Evolutionary conservation across 1,140 invertebrate genomes (phyloP).

Genomic region (Pseudoatta argentina): DNA sequence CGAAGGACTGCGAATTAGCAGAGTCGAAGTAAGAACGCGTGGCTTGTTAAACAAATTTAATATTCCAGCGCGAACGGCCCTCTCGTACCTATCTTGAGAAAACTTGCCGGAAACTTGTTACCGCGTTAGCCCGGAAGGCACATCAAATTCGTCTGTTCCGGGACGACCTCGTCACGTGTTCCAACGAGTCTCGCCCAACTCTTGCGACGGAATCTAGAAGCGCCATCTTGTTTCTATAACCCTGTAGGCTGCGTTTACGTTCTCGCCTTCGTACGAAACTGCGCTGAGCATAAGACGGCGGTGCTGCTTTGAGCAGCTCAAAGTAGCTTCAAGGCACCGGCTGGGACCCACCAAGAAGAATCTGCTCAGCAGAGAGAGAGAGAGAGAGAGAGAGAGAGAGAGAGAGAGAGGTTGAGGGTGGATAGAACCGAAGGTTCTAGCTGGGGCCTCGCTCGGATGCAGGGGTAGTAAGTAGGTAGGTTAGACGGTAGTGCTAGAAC

Average conservation of each 20-base stretch:
- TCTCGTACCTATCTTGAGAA: slow-evolving; percentile 52
- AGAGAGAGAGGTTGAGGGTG: slow-evolving; percentile 41
- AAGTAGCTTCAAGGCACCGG: slow-evolving; percentile 79
- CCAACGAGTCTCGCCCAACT: slow-evolving; percentile 52
- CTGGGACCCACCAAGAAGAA: slow-evolving; percentile 74
- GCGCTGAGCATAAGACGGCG: slow-evolving; percentile 36
- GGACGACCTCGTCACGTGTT: slow-evolving; percentile 39
- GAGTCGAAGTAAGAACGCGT: slow-evolving; percentile 43
- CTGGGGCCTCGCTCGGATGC: slow-evolving; percentile 37
- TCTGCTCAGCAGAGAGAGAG: slow-evolving; percentile 37
- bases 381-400: slow-evolving; percentile 37
- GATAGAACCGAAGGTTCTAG: slow-evolving; percentile 55
- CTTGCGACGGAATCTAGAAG: slow-evolving; percentile 42
- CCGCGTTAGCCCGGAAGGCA: slow-evolving; percentile 83
- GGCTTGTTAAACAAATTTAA: slow-evolving; percentile 84
- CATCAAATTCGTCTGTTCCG: slow-evolving; percentile 79
- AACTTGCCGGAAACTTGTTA: slow-evolving; percentile 82
- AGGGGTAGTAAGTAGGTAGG: slow-evolving; percentile 49
- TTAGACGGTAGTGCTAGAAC: slow-evolving; percentile 74
- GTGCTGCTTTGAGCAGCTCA: slow-evolving; percentile 75
- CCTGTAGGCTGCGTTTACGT: slow-evolving; percentile 64
- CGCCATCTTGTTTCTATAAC: slow-evolving; percentile 58
- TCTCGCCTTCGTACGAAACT: slow-evolving; percentile 76
- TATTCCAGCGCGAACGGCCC: slow-evolving; percentile 73
- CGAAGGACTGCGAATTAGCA: slow-evolving; percentile 54